Evolutionary conservation across 2,888 invertebrate species (phyloP), one percentile per base, ranked within the genome.

Genomic region (Scaeva pyrastri): DNA sequence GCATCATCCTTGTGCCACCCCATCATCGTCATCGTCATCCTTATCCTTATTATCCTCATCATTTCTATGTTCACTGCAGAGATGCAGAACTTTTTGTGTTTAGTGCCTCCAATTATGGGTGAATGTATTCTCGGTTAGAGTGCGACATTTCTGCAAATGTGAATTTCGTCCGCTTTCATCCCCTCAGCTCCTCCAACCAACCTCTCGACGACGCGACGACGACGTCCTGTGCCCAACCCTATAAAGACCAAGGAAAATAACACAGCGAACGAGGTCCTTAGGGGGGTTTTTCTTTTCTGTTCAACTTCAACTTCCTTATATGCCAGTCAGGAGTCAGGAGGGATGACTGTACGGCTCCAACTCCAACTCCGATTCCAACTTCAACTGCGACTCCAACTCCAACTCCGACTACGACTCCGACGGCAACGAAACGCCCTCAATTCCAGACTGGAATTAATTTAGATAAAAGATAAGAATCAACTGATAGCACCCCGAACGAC

Each of bases 371-470:
- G 10, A 12, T 3, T 26, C 12, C 36, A 10, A 50, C 39, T 68
- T 36, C 66, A 36, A 36, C 66, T 66, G 56, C 26, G 39, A 11
- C 31, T 4, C 31, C 31, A 31, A 31, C 31, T 31, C 7, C 2
- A 8, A 2, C 12, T 50, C 4, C 2, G 19, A 39, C 41, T 43
- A 21, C 60, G n/a, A 14, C 62, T 55, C 50, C 39, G 31, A 39
- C 36, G 56, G 43, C 45, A 64, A 75, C 55, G 76, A 70, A 68
- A 81, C 81, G 68, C 80, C 85, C 85, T 77, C 85, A 48, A 77
- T 81, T 64, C 72, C 55, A 81, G 85, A 85, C 80, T 76, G 76
- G 85, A 85, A 85, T 81, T 76, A 85, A 85, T 85, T 85, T 81
- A 81, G 85, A 85, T 85, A 70, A 76, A 70, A 85, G 85, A 85